Conservation (phyloP, 2,888 invertebrate genomes). For the Latrodectus hesperus region DNA sequence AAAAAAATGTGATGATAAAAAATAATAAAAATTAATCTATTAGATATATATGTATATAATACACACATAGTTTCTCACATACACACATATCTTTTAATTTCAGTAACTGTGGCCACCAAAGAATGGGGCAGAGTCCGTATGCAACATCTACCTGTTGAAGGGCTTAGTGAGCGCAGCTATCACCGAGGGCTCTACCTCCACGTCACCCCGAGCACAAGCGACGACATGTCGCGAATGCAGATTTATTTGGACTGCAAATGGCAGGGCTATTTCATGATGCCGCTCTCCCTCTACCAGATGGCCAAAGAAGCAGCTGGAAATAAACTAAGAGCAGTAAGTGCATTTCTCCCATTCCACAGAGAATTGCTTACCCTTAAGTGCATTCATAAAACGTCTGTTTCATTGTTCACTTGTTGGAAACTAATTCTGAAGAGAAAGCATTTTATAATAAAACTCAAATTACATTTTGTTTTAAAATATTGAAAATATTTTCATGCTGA, state of each 20-base stretch:
- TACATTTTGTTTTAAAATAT: too few relatives aligned
- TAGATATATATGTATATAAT: too few relatives aligned
- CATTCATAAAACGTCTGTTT: too few relatives aligned
- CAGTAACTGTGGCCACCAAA: constrained; percentile 65
- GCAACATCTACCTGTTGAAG: constrained; percentile 59
- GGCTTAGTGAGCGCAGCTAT: constrained; percentile 51
- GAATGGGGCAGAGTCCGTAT: constrained; percentile 60
- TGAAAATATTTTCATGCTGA: too few relatives aligned
- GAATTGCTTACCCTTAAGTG: too few relatives aligned
- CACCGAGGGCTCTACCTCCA: constrained; percentile 58
- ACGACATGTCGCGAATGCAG: constrained; percentile 64
- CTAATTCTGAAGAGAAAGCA: too few relatives aligned
- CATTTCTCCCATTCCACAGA: not conserved
- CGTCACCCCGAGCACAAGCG: constrained; percentile 47
- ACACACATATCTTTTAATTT: not conserved
- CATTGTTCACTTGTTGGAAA: too few relatives aligned
- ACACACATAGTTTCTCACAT: not conserved
- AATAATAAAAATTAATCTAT: not conserved
- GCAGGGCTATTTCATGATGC: constrained; percentile 68
- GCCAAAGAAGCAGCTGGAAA: constrained; percentile 50
- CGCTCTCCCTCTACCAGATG: constrained; percentile 61
- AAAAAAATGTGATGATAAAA: not conserved
- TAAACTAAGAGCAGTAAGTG: constrained; percentile 59
- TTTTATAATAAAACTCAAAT: too few relatives aligned
- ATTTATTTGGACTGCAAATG: constrained; percentile 61